Base-by-base conservation (phyloP, 2,797 vertebrate species). In the Bradypodion ventrale region DNA sequence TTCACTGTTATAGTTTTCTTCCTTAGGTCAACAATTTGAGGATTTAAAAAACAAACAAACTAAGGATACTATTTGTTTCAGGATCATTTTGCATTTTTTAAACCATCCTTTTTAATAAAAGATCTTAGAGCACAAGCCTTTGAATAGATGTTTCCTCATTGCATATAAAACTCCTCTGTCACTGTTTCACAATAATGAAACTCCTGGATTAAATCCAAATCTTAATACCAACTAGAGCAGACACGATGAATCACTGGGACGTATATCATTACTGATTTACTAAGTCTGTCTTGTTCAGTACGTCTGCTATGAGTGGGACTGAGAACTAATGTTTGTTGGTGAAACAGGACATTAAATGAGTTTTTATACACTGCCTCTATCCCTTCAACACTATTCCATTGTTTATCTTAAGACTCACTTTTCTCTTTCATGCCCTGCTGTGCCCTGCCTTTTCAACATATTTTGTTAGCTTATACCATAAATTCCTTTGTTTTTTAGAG, bases 1-100 rank as follows among this genome's bases (percentile, higher is more conserved):
- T 0, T 12, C 0, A 37, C 19, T 3, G n/a, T 0, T 35, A 74
- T 35, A 0, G 32, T 0, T 56, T 12, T n/a, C 27, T 35, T 60
- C 76, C 87, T 82, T 3, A 74, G 2, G 0, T 59, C 8, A 84
- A 83, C 13, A 87, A 42, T 44, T 0, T 15, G 32, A 68, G 35
- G 49, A 12, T 46, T 74, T 29, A 32, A 44, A 72, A n/a, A n/a
- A n/a, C n/a, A n/a, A n/a, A n/a, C n/a, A n/a, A n/a, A n/a, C 21
- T 5, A n/a, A 49, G 68, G 19, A 49, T 10, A 52, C 21, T 29
- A 62, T 62, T 84, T 78, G 56, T 37, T 37, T 84, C 69, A 79
- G 52, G 32, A 65, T n/a, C 25, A 84, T 29, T n/a, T 21, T 52
- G 59, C 32, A 25, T 40, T 37, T 72, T 63, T 7, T 35, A 10